Base-by-base conservation (phyloP, 2,797 vertebrate genomes). In the Poecilia gillii region DNA sequence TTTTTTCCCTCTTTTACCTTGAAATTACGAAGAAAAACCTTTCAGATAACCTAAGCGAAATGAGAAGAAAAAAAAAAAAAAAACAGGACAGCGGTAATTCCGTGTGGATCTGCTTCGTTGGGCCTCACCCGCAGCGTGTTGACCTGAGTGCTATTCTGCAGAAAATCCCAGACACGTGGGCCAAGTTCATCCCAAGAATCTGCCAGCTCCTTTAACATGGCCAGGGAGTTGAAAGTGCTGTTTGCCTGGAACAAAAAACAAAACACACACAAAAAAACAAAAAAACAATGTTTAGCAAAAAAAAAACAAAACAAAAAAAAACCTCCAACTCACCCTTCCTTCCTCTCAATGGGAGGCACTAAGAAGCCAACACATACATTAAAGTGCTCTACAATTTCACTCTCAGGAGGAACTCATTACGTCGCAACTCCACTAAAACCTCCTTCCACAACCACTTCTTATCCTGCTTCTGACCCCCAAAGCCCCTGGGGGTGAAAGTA, bases 101-200 rank as follows among this genome's bases (percentile, higher is more conserved):
- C 5, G 20, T 23, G 51, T 53, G 31, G 45, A 43, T 13, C 6
- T 71, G 8, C 68, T 3, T 62, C 62, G 31, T 43, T 73, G n/a
- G 73, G 46, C 95, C 87, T 92, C 89, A 95, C 98, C 97, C 97
- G 95, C 55, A 98, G 49, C 20, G 95, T 68, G 47, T 97, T 96
- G 94, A 98, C 94, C 93, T 96, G 96, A 80, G 89, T 66, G 89
- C 97, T 96, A 14, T 93, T 95, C 87, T 99, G 95, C 91, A 99
- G 90, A 90, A 97, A 98, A 1, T 94, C 90, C 96, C 95, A 96
- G 74, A 98, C 93, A 81, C 95, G 95, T 0, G 97, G 97, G 74
- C 96, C 96, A n/a, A 97, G 90, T 70, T 96, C 95, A 16, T 96
- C 94, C 98, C 97, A 99, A 82, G 95, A 95, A 82, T 96, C 97